A percentile compares a stretch with the other conserved stretches of the same genome.
Conservation (phyloP, 2,888 invertebrate genomes). For the Aleiodes leptofemur region DNA sequence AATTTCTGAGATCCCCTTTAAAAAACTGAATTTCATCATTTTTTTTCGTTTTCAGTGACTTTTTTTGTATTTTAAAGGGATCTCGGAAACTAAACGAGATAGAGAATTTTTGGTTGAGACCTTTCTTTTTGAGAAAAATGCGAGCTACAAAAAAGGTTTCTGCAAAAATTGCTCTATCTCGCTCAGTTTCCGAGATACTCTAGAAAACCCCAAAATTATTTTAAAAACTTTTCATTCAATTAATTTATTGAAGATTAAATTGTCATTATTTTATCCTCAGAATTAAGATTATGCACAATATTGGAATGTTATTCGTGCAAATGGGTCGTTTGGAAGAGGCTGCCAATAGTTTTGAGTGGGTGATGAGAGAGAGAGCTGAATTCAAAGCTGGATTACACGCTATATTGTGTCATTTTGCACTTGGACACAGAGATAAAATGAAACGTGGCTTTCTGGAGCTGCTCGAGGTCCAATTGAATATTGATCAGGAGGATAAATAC, state of each 20-base stretch:
- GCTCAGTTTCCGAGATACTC: neutral
- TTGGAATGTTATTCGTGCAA: conserved; percentile 94
- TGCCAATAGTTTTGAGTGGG: conserved; percentile 96
- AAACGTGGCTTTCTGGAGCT: conserved; percentile 93
- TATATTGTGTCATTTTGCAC: conserved; percentile 90
- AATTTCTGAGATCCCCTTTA: too few relatives aligned
- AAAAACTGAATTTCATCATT: too few relatives aligned
- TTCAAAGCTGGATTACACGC: conserved; percentile 92
- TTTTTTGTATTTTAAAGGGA: too few relatives aligned
- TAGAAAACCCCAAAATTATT: too few relatives aligned
- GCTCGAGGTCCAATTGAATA: conserved; percentile 89
- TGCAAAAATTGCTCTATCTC: neutral
- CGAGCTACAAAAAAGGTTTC: too few relatives aligned
- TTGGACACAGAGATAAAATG: conserved; percentile 95
- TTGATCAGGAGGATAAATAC: conserved; percentile 85
- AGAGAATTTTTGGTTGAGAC: too few relatives aligned
- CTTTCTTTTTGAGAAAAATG: too few relatives aligned
- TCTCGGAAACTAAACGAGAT: too few relatives aligned
- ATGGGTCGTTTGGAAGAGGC: conserved; percentile 98
- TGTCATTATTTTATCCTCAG: conserved; percentile 74
- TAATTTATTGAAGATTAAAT: neutral
- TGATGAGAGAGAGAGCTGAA: conserved; percentile 96
- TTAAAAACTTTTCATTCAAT: neutral
- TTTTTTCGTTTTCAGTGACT: too few relatives aligned
- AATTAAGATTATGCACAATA: conserved; percentile 98